Base-by-base conservation (phyloP, 2,113 vertebrate species). In the Coracopsis vasa region DNA sequence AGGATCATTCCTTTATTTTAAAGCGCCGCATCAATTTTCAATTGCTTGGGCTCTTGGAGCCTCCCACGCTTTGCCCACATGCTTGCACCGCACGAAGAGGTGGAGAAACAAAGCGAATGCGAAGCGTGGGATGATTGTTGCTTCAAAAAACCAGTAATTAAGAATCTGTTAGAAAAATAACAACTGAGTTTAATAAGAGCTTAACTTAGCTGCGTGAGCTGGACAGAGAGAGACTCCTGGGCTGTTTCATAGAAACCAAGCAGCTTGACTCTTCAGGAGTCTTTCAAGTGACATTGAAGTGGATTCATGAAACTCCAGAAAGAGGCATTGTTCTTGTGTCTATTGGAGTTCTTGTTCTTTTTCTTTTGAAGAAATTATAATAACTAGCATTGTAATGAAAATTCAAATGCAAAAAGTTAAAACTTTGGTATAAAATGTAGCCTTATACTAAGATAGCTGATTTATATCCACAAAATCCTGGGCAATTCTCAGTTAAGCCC, bases 1-100 rank as follows among this genome's bases (percentile, higher is more conserved):
- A 96, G 92, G 95, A 94, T 95, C 96, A 95, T 96, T 97, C 94
- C 94, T 97, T 96, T 94, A 96, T 97, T 97, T 97, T 95, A 97
- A 96, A 97, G 93, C 10, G 0, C 74, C 1, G 24, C 95, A 96
- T 97, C 91, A 91, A 93, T 97, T 97, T 95, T 97, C 92, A 94
- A 95, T 96, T 90, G 93, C 94, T 90, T 62, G 80, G 92, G 94
- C 83, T 97, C 94, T 96, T 74, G 86, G 96, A 95, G 92, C 96
- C 96, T 97, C 96, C 96, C 96, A 96, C 94, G 45, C 94, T 95
- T 96, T 95, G 96, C 96, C 96, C 95, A 95, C 95, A 97, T 69
- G 88, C 86, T 93, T 91, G 94, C 82, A 81, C 88, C 65, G 51
- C 92, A 83, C n/a, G 86, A 87, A 94, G 96, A 96, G 94, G 94